Evolutionary conservation across 2,797 vertebrate genomes (phyloP).

Genomic region (Euthynnus affinis): DNA sequence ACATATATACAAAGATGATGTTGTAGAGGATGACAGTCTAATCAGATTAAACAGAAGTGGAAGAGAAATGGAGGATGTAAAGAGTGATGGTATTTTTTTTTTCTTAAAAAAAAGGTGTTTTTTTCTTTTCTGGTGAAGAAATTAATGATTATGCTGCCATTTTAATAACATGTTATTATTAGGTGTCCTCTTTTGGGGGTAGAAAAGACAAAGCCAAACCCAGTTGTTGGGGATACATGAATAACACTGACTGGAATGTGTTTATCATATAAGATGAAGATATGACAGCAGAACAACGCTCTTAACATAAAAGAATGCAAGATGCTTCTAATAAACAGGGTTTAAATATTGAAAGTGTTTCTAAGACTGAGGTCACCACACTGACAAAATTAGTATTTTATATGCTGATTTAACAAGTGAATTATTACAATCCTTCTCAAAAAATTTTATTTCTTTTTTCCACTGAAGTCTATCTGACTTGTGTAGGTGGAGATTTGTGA

Average conservation of each 20-base stretch:
- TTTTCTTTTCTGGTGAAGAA: background rate
- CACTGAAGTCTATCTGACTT: background rate
- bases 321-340: background rate
- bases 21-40: background rate
- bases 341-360: background rate
- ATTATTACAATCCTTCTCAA: background rate
- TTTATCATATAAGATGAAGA: background rate
- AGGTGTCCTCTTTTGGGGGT: background rate
- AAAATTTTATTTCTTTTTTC: background rate
- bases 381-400: background rate
- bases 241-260: background rate
- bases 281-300: background rate
- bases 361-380: background rate
- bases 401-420: conserved; percentile 46
- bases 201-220: background rate
- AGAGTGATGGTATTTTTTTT: background rate
- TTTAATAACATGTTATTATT: background rate
- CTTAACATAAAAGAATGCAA: background rate
- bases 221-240: background rate
- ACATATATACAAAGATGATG: conserved; percentile 2
- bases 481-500: conserved; percentile 24
- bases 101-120: background rate
- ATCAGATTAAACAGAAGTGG: conserved; percentile 28
- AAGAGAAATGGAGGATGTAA: conserved; percentile 32
- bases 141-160: background rate